Evolutionary conservation across 2,113 vertebrate genomes (phyloP).

Genomic region (Chitala chitala): DNA sequence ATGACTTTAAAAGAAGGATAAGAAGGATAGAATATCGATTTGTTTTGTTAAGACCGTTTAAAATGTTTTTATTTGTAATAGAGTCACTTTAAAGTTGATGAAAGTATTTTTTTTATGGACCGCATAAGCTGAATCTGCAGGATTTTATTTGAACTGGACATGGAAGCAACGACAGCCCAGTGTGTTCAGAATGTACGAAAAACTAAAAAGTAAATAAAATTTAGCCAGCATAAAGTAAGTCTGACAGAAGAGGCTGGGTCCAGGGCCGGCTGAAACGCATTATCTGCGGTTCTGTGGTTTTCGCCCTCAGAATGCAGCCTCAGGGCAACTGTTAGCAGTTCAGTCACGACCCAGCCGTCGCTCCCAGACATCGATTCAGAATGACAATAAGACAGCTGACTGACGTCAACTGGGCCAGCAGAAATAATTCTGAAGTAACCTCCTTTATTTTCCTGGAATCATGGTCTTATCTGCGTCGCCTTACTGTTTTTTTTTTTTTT

Average conservation of each 20-base stretch:
- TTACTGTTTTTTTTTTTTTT: neutral
- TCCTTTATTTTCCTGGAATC: conserved; percentile 16
- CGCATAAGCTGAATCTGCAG: too few species aligned
- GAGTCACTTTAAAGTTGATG: too few species aligned
- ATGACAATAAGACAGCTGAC: neutral
- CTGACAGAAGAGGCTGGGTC: neutral
- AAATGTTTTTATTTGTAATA: too few species aligned
- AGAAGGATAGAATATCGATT: too few species aligned
- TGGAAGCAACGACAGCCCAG: too few species aligned
- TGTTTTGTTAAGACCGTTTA: too few species aligned
- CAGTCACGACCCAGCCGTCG: too few species aligned
- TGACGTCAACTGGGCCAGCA: neutral
- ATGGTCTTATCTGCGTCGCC: conserved; percentile 16
- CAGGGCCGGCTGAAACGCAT: neutral
- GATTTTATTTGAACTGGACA: too few species aligned
- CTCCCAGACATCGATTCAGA: neutral
- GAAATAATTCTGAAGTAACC: neutral
- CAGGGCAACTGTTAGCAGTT: neutral
- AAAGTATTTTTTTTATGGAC: too few species aligned
- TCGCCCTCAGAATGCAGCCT: neutral
- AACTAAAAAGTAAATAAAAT: too few species aligned
- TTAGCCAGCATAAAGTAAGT: too few species aligned
- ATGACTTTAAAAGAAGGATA: too few species aligned
- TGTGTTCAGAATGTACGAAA: neutral
- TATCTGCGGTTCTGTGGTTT: neutral